phyloP scores from a whole-genome alignment of 2,113 vertebrate genomes.

The Menidia beryllina region DNA sequence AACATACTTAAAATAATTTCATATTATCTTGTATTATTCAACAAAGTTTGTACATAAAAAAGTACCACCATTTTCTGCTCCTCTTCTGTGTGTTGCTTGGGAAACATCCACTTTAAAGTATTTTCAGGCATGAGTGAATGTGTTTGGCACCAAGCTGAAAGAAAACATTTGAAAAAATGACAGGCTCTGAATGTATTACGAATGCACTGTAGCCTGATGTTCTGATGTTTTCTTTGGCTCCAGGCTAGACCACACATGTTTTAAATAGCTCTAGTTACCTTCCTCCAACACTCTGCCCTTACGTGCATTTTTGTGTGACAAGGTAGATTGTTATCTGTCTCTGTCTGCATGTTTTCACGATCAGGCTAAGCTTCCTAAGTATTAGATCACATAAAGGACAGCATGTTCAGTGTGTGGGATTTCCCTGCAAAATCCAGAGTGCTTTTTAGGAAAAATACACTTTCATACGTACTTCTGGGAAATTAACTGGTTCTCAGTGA shows the following conservation, averaged over 20 bases:
- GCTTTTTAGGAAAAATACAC: conserved; percentile 8
- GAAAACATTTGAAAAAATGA: too few species aligned
- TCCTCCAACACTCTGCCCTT: background rate
- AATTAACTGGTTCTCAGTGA: too few species aligned
- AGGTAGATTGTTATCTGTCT: conserved; percentile 27
- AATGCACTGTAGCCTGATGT: background rate
- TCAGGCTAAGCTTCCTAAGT: conserved; percentile 50
- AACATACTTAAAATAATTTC: too few species aligned
- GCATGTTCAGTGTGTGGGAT: conserved; percentile 46
- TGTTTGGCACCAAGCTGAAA: too few species aligned
- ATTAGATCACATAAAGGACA: conserved; percentile 45
- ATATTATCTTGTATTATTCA: too few species aligned
- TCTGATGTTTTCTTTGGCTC: background rate
- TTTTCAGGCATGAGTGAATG: too few species aligned
- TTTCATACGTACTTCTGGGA: conserved; percentile 10
- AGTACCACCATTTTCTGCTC: too few species aligned
- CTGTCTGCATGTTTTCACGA: conserved; percentile 17
- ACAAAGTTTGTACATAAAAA: too few species aligned
- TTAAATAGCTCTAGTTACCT: background rate
- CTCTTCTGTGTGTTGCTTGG: too few species aligned
- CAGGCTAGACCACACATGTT: background rate
- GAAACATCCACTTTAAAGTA: too few species aligned
- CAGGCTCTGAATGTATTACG: background rate
- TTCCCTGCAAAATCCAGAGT: conserved; percentile 28
- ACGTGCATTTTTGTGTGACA: conserved; percentile 20